These are phyloP conservation scores for Columba janthina DNA, from an alignment of 2,113 vertebrate genomes.

Conservation along the genomic window DNA sequence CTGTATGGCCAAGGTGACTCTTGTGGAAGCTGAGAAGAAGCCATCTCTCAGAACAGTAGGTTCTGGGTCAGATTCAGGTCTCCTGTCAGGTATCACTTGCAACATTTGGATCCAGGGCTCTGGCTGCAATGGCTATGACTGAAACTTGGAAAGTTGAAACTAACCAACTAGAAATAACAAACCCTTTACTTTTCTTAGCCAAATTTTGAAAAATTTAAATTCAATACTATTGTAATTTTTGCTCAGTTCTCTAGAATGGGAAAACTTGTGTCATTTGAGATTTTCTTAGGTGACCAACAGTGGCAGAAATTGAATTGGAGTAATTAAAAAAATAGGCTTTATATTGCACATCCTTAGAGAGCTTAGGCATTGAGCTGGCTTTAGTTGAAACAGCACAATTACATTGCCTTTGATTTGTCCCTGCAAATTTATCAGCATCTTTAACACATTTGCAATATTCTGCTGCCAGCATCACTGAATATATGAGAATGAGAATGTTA, in stretches of 20 bases:
- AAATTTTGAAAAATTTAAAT: background rate
- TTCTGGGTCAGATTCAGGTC: background rate
- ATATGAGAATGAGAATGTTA: background rate
- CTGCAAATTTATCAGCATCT: constrained; percentile 1
- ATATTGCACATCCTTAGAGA: background rate
- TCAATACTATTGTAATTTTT: background rate
- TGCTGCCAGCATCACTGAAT: background rate
- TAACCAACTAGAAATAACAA: background rate
- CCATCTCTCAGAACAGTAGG: accelerated
- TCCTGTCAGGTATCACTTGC: too few relatives aligned
- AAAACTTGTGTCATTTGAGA: background rate
- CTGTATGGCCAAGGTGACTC: background rate
- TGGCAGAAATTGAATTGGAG: background rate
- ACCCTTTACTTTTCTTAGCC: background rate
- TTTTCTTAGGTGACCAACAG: background rate
- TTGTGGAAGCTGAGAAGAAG: background rate
- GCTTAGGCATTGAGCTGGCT: constrained; percentile 2
- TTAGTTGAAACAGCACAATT: background rate
- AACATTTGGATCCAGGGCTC: background rate
- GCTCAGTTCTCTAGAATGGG: background rate
- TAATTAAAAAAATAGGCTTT: background rate
- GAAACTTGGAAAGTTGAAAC: background rate
- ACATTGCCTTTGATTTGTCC: constrained; percentile 26
- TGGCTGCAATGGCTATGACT: background rate
- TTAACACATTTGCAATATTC: background rate